Evolutionary conservation across 2,888 invertebrate species (phyloP), one percentile per base, ranked within the genome.

Genomic region (Magallana nippona): DNA sequence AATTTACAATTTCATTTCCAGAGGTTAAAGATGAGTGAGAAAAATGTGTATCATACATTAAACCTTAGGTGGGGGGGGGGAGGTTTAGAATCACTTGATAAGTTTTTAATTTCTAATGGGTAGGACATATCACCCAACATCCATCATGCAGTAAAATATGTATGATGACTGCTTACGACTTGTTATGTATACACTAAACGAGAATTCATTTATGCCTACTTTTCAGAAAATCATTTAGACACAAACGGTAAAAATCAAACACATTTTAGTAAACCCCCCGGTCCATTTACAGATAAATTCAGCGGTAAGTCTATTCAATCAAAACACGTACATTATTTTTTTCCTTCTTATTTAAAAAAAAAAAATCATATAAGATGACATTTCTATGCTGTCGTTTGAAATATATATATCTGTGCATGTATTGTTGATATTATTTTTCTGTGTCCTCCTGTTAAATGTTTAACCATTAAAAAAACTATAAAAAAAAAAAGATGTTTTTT

Each of bases 331-430:
- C 63, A 27, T 27, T 63, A 63, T 63, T 27, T 22, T 22, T 27
- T 63, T 60, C 15, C 15, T 60, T 60, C 8, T 60, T 60, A 15
- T 60, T 60, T 15, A 8, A 27, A 27, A 27, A 44, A 44, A 44
- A 44, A 44, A 44, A 44, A 8, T 63, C 27, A 27, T 13, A 27
- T 63, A 22, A 63, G 63, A 11, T 27, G 63, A 22, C 22, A 27
- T 63, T 63, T 63, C 63, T 63, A 22, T 63, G 63, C 63, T 63
- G 63, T 63, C 63, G 63, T 63, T 63, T 63, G 27, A 63, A 19
- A 63, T 63, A 63, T 63, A 63, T 44, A 63, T 63, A 63, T 22
- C 22, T 27, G 1, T 63, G 63, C 63, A 63, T 63, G 63, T 63
- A 63, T 63, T 63, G 63, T 63, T 63, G 22, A 63, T 63, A 44